phyloP scores from a whole-genome alignment of 2,888 invertebrate species.

The Chrysina gloriosa region DNA sequence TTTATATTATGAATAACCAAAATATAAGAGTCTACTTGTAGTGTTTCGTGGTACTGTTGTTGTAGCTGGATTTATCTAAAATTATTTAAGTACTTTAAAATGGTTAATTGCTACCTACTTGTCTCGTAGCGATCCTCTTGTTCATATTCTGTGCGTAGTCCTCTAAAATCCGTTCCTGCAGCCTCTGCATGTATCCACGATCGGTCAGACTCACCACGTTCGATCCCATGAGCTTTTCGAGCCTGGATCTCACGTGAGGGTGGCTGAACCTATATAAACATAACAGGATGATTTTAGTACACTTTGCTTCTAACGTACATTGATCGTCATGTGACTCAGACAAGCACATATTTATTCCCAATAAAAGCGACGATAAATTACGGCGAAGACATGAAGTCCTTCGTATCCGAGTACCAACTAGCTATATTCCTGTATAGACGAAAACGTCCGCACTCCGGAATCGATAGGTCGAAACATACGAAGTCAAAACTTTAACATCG shows the following conservation, averaged over 20 bases:
- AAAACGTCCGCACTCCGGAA: conserved; percentile 9
- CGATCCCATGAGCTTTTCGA: conserved; percentile 78
- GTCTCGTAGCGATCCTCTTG: conserved; percentile 72
- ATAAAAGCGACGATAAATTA: conserved; percentile 11
- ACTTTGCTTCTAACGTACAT: background rate
- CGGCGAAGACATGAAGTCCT: conserved; percentile 17
- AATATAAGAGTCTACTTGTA: no score
- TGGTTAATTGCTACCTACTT: conserved; percentile 65
- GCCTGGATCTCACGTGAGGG: conserved; percentile 72
- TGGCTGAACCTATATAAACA: conserved; percentile 70
- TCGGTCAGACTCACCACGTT: conserved; percentile 76
- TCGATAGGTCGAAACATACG: conserved; percentile 22
- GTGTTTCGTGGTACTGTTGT: no score
- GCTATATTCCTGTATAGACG: conserved; percentile 16
- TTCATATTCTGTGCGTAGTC: conserved; percentile 75
- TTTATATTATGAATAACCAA: no score
- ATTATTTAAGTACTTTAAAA: no score
- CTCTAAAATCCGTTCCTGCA: conserved; percentile 73
- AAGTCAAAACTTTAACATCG: conserved; percentile 21
- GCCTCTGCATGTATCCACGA: conserved; percentile 74
- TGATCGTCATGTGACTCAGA: background rate
- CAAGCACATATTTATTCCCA: conserved; percentile 6
- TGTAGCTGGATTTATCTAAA: no score
- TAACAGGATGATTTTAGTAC: conserved; percentile 17
- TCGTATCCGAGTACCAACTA: conserved; percentile 33